Conservation (phyloP, 92 coral and sea anemone species). For the Parazoanthus atlanticus region DNA sequence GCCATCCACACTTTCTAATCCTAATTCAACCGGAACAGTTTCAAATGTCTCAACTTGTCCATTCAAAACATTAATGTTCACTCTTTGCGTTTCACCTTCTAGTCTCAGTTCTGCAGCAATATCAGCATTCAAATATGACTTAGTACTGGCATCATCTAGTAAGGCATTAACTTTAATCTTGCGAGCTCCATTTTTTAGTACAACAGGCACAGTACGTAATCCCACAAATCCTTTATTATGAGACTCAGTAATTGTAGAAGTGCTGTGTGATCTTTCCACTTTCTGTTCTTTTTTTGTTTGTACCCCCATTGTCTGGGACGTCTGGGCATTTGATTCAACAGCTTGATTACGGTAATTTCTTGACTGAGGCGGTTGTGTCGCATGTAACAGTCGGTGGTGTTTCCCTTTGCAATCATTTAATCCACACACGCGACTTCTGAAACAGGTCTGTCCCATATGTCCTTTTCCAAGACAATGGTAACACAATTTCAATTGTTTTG, state of each 20-base stretch:
- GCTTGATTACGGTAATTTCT: neutral
- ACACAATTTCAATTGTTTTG: slow-evolving; percentile 53
- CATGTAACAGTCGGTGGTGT: slow-evolving; percentile 64
- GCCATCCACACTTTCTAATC: slow-evolving; percentile 65
- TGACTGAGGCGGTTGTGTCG: neutral
- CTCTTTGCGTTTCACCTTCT: slow-evolving; percentile 49
- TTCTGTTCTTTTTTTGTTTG: slow-evolving; percentile 1
- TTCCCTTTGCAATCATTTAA: slow-evolving; percentile 50
- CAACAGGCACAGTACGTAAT: slow-evolving; percentile 58
- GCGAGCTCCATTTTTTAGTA: slow-evolving; percentile 46
- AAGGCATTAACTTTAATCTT: slow-evolving; percentile 41
- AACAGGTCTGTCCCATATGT: slow-evolving; percentile 54
- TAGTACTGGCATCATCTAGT: no score
- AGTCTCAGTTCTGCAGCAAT: slow-evolving; percentile 55
- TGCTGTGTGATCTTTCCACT: no score
- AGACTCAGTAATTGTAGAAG: no score
- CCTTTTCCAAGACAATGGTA: slow-evolving; percentile 54
- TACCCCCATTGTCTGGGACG: neutral
- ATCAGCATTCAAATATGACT: slow-evolving; percentile 20
- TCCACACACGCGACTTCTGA: slow-evolving; percentile 56
- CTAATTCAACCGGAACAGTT: no score
- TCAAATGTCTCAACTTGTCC: slow-evolving; percentile 63
- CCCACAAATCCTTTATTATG: slow-evolving; percentile 43
- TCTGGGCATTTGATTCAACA: slow-evolving; percentile 24
- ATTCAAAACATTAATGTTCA: slow-evolving; percentile 65